Evolutionary conservation across 1,140 invertebrate species (phyloP).

Genomic region (Hyposmocoma kahamanoa): DNA sequence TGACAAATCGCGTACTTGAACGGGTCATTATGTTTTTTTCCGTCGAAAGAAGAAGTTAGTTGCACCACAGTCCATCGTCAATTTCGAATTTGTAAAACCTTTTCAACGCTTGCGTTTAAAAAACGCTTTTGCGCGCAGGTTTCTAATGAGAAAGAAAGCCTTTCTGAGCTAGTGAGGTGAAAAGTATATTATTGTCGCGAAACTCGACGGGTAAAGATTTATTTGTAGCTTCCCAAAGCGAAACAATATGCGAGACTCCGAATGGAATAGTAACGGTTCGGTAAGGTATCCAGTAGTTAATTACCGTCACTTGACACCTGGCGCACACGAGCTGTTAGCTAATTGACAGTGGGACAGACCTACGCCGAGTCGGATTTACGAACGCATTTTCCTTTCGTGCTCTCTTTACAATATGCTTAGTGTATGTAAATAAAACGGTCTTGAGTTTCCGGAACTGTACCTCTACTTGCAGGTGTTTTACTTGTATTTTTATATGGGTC

Average conservation of each 20-base stretch:
- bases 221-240: neutral
- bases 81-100: too few relatives aligned
- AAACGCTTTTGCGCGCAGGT: too few relatives aligned
- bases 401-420: neutral
- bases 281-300: conserved; percentile 24
- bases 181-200: neutral
- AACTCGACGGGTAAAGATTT: conserved; percentile 2
- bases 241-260: neutral
- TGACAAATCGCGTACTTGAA: too few relatives aligned
- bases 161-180: too few relatives aligned
- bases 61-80: too few relatives aligned
- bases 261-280: conserved; percentile 19
- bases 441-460: neutral
- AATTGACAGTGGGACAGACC: conserved; percentile 50
- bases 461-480: neutral
- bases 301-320: conserved; percentile 54
- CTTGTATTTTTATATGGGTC: neutral
- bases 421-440: neutral
- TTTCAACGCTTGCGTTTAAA: too few relatives aligned
- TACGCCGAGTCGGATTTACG: conserved; percentile 37
- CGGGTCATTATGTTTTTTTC: too few relatives aligned
- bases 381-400: conserved; percentile 18
- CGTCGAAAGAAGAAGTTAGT: too few relatives aligned
- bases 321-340: conserved; percentile 35
- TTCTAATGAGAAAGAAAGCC: too few relatives aligned